Evolutionary conservation across 2,888 invertebrate genomes (phyloP).

Genomic region (Plebejus argus): DNA sequence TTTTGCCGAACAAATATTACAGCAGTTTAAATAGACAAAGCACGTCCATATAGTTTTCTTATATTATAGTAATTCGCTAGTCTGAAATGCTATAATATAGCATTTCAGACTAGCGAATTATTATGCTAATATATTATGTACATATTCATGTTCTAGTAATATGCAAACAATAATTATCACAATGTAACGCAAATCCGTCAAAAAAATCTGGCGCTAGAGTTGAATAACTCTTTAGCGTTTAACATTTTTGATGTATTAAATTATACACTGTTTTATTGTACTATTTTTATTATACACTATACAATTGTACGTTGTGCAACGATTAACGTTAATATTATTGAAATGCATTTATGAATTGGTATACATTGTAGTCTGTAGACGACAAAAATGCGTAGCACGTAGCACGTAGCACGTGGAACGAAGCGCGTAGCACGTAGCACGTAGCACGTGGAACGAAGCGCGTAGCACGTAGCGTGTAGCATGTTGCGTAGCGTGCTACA

Average conservation of each 20-base stretch:
- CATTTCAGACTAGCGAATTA: too few species aligned
- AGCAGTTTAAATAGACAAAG: too few species aligned
- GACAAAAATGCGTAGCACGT: not conserved
- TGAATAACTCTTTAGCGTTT: not conserved
- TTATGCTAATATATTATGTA: not conserved
- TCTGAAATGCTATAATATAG: not conserved
- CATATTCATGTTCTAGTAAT: not conserved
- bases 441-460: not conserved
- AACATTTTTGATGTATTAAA: not conserved
- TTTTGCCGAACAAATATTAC: too few species aligned
- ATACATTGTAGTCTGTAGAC: not conserved
- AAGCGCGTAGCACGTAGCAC: not conserved
- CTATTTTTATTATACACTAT: too few species aligned
- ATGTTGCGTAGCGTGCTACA: slow-evolving; percentile 8
- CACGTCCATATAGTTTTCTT: not conserved
- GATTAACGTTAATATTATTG: too few species aligned
- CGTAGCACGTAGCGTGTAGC: not conserved
- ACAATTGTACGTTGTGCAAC: too few species aligned
- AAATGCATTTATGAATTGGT: too few species aligned
- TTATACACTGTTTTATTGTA: not conserved
- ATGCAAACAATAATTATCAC: not conserved
- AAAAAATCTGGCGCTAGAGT: not conserved
- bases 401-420: not conserved
- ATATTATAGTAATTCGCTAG: not conserved
- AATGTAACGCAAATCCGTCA: not conserved